Evolutionary conservation across 2,888 invertebrate genomes (phyloP), one percentile per base, ranked within the genome.

Genomic region (Venusia cambrica): DNA sequence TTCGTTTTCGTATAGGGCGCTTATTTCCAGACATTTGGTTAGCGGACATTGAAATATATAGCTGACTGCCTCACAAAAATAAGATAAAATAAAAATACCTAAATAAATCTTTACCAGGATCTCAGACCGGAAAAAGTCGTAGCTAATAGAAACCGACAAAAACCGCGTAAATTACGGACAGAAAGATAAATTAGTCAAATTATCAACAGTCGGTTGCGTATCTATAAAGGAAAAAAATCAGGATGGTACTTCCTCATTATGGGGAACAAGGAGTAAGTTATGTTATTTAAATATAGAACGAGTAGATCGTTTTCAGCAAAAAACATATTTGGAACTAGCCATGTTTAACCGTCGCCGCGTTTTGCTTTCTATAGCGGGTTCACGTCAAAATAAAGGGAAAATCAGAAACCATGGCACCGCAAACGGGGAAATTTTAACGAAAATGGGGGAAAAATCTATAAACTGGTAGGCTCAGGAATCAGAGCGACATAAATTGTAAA

Each of bases 401-500:
- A 22, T 35, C 34, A 16, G 17, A 30, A 31, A 24, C 34, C 31
- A 6, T 28, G 7, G 29, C 16, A 26, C 29, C 36, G 16, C 26
- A 25, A 37, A 37, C 30, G 13, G 30, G 30, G 30, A 30, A 34
- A 40, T 17, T 27, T 39, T 15, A 7, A 11, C 13, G 22, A 35
- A 31, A 21, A 20, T 12, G 20, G 28, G 32, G 29, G 3, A 5
- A 24, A 48, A 47, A 54, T 49, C 52, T 57, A 61, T 57, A 62
- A 58, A 57, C 51, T 56, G 54, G 53, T 61, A 59, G 65, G 54
- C 56, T 53, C 51, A 53, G 54, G 58, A 65, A 66, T 65, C 61
- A 59, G 62, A 60, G 48, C 50, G 57, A 60, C 66, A 75, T 78
- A 80, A 77, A 79, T 79, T 71, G 72, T 62, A 70, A 70, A 50